Percentiles rank a stretch among this genome's conserved stretches.
These are phyloP conservation scores for Theristicus caerulescens DNA, from an alignment of 2,113 vertebrate genomes.

Conservation along the genomic window DNA sequence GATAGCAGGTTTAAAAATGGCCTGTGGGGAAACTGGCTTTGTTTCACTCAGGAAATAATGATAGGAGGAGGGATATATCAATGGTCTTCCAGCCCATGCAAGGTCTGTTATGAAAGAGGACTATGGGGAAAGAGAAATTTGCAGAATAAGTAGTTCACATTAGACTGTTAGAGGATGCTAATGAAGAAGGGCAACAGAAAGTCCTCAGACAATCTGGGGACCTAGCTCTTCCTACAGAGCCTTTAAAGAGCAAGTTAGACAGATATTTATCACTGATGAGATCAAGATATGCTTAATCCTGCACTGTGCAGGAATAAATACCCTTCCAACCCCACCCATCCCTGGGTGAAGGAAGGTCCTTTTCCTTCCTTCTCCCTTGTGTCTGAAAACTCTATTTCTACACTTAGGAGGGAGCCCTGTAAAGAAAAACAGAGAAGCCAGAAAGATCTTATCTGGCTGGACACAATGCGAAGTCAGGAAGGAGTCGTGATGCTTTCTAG, in stretches of 20 bases:
- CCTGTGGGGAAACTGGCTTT: not conserved
- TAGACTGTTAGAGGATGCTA: not conserved
- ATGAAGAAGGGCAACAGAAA: not conserved
- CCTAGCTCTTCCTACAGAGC: not conserved
- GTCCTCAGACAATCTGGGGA: not conserved
- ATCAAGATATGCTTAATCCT: not conserved
- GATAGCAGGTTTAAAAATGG: not conserved
- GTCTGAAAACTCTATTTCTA: not conserved
- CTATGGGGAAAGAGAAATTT: not conserved
- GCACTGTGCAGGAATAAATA: not conserved
- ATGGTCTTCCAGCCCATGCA: not conserved
- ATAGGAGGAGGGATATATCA: not conserved
- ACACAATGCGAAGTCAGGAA: not conserved
- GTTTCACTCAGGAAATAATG: not conserved
- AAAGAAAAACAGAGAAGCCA: not conserved
- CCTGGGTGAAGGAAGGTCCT: not conserved
- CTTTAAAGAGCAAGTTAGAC: not conserved
- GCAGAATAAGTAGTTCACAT: not conserved
- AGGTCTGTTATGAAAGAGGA: not conserved
- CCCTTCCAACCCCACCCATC: fast-evolving
- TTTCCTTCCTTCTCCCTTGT: not conserved
- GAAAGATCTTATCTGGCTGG: not conserved
- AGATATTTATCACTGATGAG: not conserved
- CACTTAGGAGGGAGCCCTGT: not conserved
- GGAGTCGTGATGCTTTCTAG: not conserved